Base-by-base conservation (phyloP, 2,888 invertebrate genomes). In the Leucozona laternaria region DNA sequence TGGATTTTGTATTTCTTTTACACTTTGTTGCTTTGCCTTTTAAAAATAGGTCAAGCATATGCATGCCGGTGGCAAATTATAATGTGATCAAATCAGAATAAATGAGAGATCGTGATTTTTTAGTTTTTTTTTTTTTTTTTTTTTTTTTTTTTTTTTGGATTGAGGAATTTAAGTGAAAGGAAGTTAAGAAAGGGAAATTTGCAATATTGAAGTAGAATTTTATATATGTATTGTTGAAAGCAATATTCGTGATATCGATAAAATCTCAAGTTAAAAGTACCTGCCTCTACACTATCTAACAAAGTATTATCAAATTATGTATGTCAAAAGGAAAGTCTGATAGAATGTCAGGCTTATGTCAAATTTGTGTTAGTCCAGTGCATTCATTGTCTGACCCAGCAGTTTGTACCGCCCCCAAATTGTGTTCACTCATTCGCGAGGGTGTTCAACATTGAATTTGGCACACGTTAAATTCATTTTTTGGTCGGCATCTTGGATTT, bases 41-140 rank as follows among this genome's bases (percentile, higher is more conserved):
- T 58, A 11, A 37, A 81, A 81, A 81, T 71, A 40, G 81, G 81
- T 81, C 77, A 81, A 81, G 28, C 62, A 25, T 77, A 81, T 81
- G 34, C 70, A 64, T 70, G 80, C 76, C 81, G 45, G 37, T 71
- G 77, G 81, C 77, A 22, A 81, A 81, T 64, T 64, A 22, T 40
- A 70, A 76, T 80, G 31, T 80, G 66, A 48, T 66, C 68, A 40
- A 71, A 77, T 55, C 50, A 45, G 57, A 79, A 79, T 75, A 80
- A 60, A 75, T 60, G 40, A 68, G 43, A 75, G 43, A 68, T 75
- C 34, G 68, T 68, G 73, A 58, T 68, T 34, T 17, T 48, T 13
- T 11, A n/a, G n/a, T 43, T 28, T 15, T 31, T 50, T 4, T 48
- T 66, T 20, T 62, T 8, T 25, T 43, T 28, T n/a, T n/a, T 13